Evolutionary conservation across 2,113 vertebrate genomes (phyloP), one percentile per base, ranked within the genome.

Genomic region (Murina feae): DNA sequence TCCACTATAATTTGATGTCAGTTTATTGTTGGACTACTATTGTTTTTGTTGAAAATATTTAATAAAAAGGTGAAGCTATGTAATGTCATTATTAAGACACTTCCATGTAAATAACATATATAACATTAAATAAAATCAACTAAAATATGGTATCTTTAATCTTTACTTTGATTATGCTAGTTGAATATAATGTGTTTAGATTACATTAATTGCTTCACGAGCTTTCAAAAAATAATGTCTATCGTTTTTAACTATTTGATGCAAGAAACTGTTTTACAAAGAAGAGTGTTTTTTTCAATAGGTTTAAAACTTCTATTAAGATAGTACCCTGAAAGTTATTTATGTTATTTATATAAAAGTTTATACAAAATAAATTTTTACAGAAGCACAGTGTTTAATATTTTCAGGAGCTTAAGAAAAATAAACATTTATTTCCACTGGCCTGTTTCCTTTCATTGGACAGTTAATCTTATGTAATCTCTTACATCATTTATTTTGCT

Each of bases 401-500:
- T 37, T 83, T 9, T 3, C 35, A 93, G n/a, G 39, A 69, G 1
- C 20, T 84, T 58, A 14, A 3, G 42, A 91, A 14, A 95, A 93
- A 87, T 42, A 83, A 75, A 79, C n/a, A 93, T 58, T 39, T 65
- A 69, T 58, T 53, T 83, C 37, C 66, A 49, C 6, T 76, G 37
- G 12, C 12, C 51, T 86, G 8, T 72, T 95, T 60, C 5, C 7
- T 86, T 90, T 74, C 23, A 71, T 78, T 78, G 60, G 66, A 28
- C 2, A 51, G 68, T 80, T 80, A 85, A 72, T 32, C 75, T 39
- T 81, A 51, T 69, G 12, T 89, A 69, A 74, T 76, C 6, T 68
- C 80, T 89, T 75, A 23, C 18, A 60, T 25, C 51, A 18, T 76
- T 96, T 23, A 68, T 89, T 96, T 94, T 91, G 25, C 23, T 72